phyloP scores from a whole-genome alignment of 2,113 vertebrate genomes.

The Octodon degus region DNA sequence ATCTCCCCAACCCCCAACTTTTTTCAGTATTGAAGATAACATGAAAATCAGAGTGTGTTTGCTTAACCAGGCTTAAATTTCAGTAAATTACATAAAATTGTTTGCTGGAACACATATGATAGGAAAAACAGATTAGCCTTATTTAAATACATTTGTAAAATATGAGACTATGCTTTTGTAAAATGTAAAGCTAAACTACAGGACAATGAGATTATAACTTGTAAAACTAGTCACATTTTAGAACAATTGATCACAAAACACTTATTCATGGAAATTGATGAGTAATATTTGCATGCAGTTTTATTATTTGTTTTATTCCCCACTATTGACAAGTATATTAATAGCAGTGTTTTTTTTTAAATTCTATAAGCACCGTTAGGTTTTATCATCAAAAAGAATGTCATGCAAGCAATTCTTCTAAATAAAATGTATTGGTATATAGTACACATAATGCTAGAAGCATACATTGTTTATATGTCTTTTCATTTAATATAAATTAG shows the following conservation, averaged over 20 bases:
- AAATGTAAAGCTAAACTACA: neutral
- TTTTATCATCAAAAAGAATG: neutral
- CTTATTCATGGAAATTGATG: neutral
- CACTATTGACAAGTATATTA: neutral
- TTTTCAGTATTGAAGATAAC: neutral
- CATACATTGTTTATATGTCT: neutral
- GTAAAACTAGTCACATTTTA: constrained; percentile 47
- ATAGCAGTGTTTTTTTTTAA: neutral
- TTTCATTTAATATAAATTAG: constrained; percentile 19
- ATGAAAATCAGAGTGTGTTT: neutral
- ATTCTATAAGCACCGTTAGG: neutral
- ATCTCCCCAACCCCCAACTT: neutral
- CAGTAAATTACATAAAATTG: neutral
- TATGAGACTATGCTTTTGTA: neutral
- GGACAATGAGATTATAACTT: neutral
- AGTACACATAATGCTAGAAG: constrained; percentile 7
- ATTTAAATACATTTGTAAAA: constrained; percentile 26
- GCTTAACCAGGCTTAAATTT: neutral
- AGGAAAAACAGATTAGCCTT: neutral
- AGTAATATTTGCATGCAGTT: neutral
- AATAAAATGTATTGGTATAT: neutral
- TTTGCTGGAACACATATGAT: neutral
- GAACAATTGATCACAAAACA: neutral
- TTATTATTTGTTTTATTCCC: constrained; percentile 40
- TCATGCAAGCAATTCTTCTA: neutral